Conservation (phyloP, 2,113 vertebrate species). For the Tichodroma muraria region DNA sequence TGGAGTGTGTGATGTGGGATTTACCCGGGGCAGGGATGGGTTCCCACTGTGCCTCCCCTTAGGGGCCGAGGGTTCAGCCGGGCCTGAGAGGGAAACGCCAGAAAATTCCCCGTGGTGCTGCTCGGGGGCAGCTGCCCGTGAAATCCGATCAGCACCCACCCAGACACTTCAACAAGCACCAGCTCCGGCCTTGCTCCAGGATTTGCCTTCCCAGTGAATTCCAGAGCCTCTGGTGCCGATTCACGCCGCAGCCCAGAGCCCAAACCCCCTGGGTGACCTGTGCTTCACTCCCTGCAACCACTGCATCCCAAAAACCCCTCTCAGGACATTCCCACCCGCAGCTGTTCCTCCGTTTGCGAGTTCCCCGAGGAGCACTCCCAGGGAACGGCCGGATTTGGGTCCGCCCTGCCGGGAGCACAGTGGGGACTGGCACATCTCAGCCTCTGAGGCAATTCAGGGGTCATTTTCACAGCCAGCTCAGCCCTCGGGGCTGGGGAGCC, state of each 20-base stretch:
- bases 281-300: neutral
- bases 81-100: accelerated
- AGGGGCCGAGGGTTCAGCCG: too few relatives aligned
- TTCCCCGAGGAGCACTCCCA: accelerated
- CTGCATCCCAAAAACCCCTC: neutral
- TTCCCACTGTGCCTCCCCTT: too few relatives aligned
- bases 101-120: neutral
- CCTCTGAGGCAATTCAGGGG: neutral
- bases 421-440: neutral
- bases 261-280: neutral
- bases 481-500: neutral
- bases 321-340: neutral
- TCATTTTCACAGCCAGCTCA: too few relatives aligned
- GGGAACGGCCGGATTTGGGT: neutral
- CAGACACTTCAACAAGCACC: neutral
- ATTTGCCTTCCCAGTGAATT: neutral
- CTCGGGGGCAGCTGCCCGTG: too few relatives aligned
- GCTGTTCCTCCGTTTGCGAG: accelerated
- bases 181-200: neutral
- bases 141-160: neutral
- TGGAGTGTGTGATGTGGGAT: neutral
- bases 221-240: neutral
- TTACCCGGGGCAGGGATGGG: neutral
- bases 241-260: too few relatives aligned
- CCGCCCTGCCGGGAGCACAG: neutral